Evolutionary conservation across 2,888 invertebrate genomes (phyloP).

Genomic region (Tetranychus truncatus): DNA sequence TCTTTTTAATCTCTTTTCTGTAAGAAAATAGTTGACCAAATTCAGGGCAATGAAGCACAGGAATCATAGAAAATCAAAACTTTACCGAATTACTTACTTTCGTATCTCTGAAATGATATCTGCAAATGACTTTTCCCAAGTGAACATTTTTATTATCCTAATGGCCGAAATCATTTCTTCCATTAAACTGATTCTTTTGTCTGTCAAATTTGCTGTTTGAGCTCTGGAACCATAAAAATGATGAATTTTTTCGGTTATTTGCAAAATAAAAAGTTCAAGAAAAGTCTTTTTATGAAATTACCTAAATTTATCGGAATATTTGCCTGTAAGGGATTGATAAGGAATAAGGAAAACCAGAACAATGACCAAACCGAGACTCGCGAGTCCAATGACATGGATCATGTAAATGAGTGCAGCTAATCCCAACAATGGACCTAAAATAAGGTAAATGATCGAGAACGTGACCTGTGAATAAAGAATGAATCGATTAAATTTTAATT

Average conservation of each 20-base stretch:
- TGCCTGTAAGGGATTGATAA: not conserved
- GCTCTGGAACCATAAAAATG: constrained; percentile 40
- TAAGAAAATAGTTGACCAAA: not conserved
- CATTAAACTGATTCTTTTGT: constrained; percentile 76
- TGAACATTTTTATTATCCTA: constrained; percentile 90
- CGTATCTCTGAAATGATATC: constrained; percentile 26
- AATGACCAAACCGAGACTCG: constrained; percentile 28
- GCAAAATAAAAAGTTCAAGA: not conserved
- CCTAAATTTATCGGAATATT: not conserved
- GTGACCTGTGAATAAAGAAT: not conserved
- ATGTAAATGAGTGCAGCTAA: not conserved
- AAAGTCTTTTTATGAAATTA: not conserved
- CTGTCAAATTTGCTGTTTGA: constrained; percentile 64
- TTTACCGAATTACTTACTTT: not conserved
- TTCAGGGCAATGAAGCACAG: not conserved
- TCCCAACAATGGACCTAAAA: not conserved
- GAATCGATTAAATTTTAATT: too few relatives aligned
- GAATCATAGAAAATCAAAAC: not conserved
- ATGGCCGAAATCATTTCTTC: constrained; percentile 83
- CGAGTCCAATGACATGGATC: not conserved
- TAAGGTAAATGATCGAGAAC: not conserved
- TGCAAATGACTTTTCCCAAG: constrained; percentile 78
- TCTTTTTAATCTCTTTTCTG: not conserved
- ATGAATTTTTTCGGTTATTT: constrained; percentile 30
- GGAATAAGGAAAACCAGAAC: not conserved